Evolutionary conservation across 1,140 invertebrate species (phyloP).

Genomic region (Drosophila athabasca): DNA sequence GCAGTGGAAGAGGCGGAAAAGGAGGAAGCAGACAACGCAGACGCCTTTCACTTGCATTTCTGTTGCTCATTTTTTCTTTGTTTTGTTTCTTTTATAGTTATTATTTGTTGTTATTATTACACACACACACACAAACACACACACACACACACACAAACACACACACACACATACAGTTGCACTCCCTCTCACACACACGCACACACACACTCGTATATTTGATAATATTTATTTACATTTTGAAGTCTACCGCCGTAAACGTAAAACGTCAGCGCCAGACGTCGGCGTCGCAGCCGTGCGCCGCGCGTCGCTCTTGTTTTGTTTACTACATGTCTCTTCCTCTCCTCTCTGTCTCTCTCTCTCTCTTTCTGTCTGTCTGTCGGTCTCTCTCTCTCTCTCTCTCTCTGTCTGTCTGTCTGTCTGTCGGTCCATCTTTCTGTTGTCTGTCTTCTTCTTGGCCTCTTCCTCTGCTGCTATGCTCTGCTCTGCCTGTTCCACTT

Average conservation of each 20-base stretch:
- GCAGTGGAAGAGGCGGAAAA: background rate
- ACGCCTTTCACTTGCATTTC: slow-evolving; percentile 61
- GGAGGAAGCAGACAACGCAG: slow-evolving; percentile 27
- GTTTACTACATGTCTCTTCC: slow-evolving; percentile 43
- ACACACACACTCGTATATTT: slow-evolving; percentile 44
- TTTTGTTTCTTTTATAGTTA: slow-evolving; percentile 26
- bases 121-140: slow-evolving; percentile 22
- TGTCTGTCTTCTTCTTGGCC: too few relatives aligned
- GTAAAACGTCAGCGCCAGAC: too few relatives aligned
- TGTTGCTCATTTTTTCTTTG: slow-evolving; percentile 41
- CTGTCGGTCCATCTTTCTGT: too few relatives aligned
- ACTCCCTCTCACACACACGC: background rate
- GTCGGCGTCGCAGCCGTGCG: slow-evolving; percentile 12
- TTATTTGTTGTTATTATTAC: slow-evolving; percentile 31
- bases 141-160: slow-evolving; percentile 3
- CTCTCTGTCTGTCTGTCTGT: too few relatives aligned
- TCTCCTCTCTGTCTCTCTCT: slow-evolving; percentile 18
- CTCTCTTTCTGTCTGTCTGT: background rate
- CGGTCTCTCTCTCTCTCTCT: too few relatives aligned
- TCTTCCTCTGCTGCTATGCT: too few relatives aligned
- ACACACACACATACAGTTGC: slow-evolving; percentile 19
- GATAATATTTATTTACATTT: slow-evolving; percentile 73
- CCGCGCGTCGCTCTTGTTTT: slow-evolving; percentile 39
- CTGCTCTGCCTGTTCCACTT: slow-evolving; percentile 20
- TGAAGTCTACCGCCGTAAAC: too few relatives aligned